A percentile compares a stretch with the other conserved stretches of the same genome.
phyloP scores from a whole-genome alignment of 2,113 vertebrate genomes.

The Cariama cristata region DNA sequence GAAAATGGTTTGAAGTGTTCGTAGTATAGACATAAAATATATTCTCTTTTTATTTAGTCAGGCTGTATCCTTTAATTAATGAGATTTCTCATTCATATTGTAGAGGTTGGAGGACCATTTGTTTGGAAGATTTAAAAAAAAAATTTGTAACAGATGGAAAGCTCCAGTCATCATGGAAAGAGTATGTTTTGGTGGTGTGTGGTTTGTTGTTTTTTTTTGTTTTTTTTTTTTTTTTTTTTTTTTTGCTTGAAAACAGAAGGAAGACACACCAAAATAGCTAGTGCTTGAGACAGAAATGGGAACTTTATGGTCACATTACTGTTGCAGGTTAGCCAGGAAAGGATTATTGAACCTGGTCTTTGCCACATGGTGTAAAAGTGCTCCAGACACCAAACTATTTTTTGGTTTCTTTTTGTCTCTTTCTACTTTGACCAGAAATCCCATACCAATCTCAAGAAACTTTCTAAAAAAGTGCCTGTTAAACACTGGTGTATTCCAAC shows the following conservation, averaged over 20 bases:
- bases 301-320: not conserved
- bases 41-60: not conserved
- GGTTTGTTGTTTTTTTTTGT: not conserved
- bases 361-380: not conserved
- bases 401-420: not conserved
- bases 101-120: not conserved
- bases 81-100: not conserved
- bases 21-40: not conserved
- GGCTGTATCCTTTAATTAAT: not conserved
- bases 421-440: not conserved
- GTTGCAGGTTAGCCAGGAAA: not conserved
- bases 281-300: not conserved
- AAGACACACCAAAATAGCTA: not conserved
- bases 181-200: too few species aligned
- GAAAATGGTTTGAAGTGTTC: not conserved
- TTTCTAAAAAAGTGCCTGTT: not conserved
- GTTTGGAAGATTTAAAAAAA: not conserved
- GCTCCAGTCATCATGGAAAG: not conserved
- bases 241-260: not conserved
- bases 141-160: not conserved
- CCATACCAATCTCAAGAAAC: not conserved
- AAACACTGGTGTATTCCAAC: not conserved
- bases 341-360: not conserved
- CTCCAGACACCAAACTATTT: not conserved
- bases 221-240: not conserved